Evolutionary conservation across 2,888 invertebrate species (phyloP).

Genomic region (Agriotes lineatus): DNA sequence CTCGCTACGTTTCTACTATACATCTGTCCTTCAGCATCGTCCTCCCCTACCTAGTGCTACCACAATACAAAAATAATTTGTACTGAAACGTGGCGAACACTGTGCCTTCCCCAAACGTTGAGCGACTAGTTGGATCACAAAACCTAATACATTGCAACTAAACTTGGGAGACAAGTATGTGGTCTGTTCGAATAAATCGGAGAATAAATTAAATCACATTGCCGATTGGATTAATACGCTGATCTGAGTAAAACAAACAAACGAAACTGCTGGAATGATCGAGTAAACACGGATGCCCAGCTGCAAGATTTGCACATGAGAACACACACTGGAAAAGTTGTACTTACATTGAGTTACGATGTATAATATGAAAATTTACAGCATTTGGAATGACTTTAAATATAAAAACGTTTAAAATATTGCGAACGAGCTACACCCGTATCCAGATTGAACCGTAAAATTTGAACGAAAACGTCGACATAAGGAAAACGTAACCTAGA

Average conservation of each 20-base stretch:
- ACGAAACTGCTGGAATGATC: constrained; percentile 32
- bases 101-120: constrained; percentile 51
- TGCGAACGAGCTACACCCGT: constrained; percentile 24
- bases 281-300: no score
- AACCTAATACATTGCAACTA: constrained; percentile 56
- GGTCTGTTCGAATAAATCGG: constrained; percentile 16
- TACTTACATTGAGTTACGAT: constrained; percentile 7
- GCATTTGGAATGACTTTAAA: constrained; percentile 34
- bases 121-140: constrained; percentile 66
- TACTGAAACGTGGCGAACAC: constrained; percentile 44
- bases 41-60: constrained; percentile 42
- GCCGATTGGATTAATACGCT: neutral
- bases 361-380: constrained; percentile 14
- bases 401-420: constrained; percentile 29
- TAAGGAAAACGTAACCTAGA: neutral
- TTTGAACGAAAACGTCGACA: constrained; percentile 1
- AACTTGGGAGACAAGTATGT: constrained; percentile 40
- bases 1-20: constrained; percentile 27
- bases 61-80: constrained; percentile 53
- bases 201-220: constrained; percentile 25
- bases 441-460: constrained; percentile 21
- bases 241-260: neutral
- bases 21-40: neutral
- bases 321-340: constrained; percentile 31
- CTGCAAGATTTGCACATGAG: no score